phyloP scores from a whole-genome alignment of 2,888 invertebrate species.

The Fragum whitleyi region DNA sequence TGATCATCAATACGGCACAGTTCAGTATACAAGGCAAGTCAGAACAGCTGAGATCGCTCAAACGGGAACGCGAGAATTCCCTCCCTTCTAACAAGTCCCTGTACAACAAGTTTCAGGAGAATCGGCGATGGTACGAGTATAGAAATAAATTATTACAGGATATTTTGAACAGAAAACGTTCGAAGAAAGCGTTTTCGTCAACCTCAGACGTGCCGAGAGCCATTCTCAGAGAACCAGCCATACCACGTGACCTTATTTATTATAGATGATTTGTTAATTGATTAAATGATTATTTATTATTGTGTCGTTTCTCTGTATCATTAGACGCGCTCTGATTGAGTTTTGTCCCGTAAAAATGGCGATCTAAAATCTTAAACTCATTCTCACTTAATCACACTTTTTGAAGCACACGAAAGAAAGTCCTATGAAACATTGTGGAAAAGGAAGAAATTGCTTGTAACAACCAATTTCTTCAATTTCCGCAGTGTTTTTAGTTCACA shows the following conservation, averaged over 20 bases:
- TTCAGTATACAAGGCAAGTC: slow-evolving; percentile 69
- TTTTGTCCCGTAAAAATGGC: no score
- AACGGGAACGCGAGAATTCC: slow-evolving; percentile 53
- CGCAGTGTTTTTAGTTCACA: no score
- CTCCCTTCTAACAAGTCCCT: slow-evolving; percentile 66
- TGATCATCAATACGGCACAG: slow-evolving; percentile 67
- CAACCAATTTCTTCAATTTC: no score
- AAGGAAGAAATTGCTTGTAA: no score
- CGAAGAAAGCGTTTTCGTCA: slow-evolving; percentile 25
- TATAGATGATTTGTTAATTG: slow-evolving; percentile 15
- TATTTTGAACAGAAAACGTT: slow-evolving; percentile 48
- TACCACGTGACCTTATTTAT: slow-evolving; percentile 56
- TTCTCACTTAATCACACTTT: no score
- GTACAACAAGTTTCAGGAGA: slow-evolving; percentile 61
- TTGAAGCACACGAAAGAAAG: no score
- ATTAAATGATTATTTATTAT: no score
- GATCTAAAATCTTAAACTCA: no score
- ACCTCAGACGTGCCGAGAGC: slow-evolving; percentile 66
- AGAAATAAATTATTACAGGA: slow-evolving; percentile 66
- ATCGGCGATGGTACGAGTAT: slow-evolving; percentile 71
- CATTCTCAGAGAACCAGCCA: slow-evolving; percentile 56
- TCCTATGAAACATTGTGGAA: no score
- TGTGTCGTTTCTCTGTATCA: no score
- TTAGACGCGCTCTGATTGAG: no score
- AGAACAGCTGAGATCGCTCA: slow-evolving; percentile 64